These are phyloP conservation scores for Nibea coibor DNA, from an alignment of 2,113 vertebrate species.

Conservation along the genomic window DNA sequence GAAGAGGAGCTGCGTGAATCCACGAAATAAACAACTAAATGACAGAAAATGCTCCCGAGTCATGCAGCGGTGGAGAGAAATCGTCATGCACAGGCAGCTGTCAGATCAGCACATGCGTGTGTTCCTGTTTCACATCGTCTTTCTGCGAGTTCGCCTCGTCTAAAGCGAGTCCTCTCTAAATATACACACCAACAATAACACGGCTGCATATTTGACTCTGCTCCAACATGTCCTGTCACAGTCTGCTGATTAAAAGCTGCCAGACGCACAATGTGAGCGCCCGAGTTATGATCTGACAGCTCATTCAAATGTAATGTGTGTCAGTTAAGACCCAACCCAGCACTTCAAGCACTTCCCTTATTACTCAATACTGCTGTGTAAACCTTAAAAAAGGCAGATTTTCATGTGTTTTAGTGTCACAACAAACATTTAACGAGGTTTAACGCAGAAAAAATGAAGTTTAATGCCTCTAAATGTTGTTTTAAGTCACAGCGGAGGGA, in stretches of 20 bases:
- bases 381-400: slow-evolving; percentile 31
- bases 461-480: neutral
- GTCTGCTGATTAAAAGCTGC: slow-evolving; percentile 12
- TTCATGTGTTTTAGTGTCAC: neutral
- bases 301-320: slow-evolving; percentile 66
- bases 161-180: neutral
- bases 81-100: slow-evolving; percentile 15
- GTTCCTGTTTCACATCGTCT: slow-evolving; percentile 46
- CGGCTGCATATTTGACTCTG: slow-evolving; percentile 18
- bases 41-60: neutral
- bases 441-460: neutral
- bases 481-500: neutral
- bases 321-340: slow-evolving; percentile 65
- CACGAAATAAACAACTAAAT: neutral
- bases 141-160: neutral
- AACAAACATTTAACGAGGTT: too few species aligned
- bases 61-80: neutral
- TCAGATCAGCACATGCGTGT: slow-evolving; percentile 35
- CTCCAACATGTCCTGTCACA: neutral
- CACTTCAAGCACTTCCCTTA: slow-evolving; percentile 59
- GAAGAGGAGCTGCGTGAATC: neutral
- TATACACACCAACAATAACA: neutral
- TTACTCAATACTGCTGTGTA: slow-evolving; percentile 62
- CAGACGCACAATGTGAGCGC: slow-evolving; percentile 5
- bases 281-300: neutral